phyloP scores from a whole-genome alignment of 1,140 invertebrate genomes.

The Meloidogyne chitwoodi region DNA sequence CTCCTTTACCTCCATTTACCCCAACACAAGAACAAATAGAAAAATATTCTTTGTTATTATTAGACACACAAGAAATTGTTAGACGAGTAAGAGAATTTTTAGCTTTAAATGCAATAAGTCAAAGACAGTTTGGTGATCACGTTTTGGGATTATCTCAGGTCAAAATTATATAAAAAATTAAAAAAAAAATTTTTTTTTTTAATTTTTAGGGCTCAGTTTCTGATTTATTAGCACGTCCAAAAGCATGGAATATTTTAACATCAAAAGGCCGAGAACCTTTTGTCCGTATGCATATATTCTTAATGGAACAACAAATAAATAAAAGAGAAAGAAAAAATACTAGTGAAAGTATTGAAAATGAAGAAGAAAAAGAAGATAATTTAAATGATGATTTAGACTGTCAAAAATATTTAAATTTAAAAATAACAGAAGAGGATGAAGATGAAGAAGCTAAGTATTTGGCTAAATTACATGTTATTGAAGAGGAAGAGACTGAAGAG shows the following conservation, averaged over 20 bases:
- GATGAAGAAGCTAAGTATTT: not conserved
- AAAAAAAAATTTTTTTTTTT: not conserved
- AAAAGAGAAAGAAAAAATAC: not conserved
- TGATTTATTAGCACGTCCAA: conserved; percentile 84
- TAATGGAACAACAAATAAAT: conserved; percentile 70
- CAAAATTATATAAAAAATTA: too few relatives aligned
- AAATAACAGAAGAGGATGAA: not conserved
- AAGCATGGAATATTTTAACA: conserved; percentile 94
- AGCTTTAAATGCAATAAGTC: conserved; percentile 95
- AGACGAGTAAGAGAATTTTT: conserved; percentile 91
- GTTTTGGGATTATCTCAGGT: conserved; percentile 82
- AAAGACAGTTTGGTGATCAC: conserved; percentile 92
- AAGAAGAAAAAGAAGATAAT: not conserved
- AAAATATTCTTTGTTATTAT: conserved; percentile 77
- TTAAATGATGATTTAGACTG: not conserved
- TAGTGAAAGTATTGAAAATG: conserved; percentile 17
- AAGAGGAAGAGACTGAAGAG: not conserved
- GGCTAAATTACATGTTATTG: not conserved
- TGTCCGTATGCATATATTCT: conserved; percentile 95
- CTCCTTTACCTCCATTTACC: conserved; percentile 73
- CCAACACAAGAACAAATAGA: conserved; percentile 97
- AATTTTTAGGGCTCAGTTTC: conserved; percentile 80
- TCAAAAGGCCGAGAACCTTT: conserved; percentile 93
- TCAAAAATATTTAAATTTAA: not conserved
- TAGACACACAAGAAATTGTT: conserved; percentile 97